Percentiles rank a stretch among this genome's conserved stretches.
phyloP scores from a whole-genome alignment of 1,140 invertebrate genomes.

The Tetramorium parvispinum region DNA sequence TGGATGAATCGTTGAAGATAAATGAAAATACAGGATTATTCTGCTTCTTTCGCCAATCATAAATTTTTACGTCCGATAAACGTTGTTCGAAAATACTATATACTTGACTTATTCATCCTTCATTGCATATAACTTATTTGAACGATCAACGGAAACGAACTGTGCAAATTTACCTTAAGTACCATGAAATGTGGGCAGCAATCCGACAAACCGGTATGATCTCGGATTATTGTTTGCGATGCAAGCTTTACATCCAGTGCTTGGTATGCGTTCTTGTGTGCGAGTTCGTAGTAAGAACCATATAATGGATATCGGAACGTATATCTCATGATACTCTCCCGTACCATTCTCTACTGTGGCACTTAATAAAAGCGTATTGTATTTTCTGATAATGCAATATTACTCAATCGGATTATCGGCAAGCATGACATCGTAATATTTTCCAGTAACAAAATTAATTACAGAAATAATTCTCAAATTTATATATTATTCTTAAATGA shows the following conservation, averaged over 20 bases:
- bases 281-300: conserved; percentile 53
- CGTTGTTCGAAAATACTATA: not conserved
- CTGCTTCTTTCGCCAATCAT: not conserved
- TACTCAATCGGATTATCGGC: conserved; percentile 12
- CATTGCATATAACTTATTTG: not conserved
- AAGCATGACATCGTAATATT: not conserved
- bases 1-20: not conserved
- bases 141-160: not conserved
- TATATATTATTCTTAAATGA: not conserved
- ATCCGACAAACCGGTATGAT: conserved; percentile 51
- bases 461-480: not conserved
- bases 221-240: conserved; percentile 68
- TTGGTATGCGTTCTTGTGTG: conserved; percentile 56
- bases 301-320: conserved; percentile 1
- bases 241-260: conserved; percentile 56
- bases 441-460: not conserved
- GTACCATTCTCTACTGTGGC: not conserved
- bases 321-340: not conserved
- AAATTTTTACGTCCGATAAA: not conserved
- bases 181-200: not conserved
- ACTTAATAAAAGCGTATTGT: conserved; percentile 18
- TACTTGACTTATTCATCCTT: not conserved
- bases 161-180: not conserved
- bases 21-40: not conserved
- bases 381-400: not conserved